Evolutionary conservation across 2,113 vertebrate species (phyloP), one percentile per base, ranked within the genome.

Genomic region (Sprattus sprattus): DNA sequence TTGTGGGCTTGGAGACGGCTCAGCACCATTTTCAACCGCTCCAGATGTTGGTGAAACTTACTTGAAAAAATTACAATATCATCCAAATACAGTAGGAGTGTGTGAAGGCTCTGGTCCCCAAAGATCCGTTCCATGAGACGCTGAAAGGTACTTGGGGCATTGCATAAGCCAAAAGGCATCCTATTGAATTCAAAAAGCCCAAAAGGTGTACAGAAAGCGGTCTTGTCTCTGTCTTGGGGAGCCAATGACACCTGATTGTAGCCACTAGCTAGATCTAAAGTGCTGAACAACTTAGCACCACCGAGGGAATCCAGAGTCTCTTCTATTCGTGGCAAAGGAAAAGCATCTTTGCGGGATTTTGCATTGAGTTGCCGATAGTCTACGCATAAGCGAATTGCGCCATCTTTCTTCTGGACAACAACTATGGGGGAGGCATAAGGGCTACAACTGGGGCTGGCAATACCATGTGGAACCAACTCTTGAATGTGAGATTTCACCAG

Each of bases 371-470:
- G n/a, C n/a, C n/a, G n/a, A n/a, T n/a, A 39, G 25, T 25, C 49
- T 20, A n/a, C n/a, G n/a, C n/a, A n/a, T n/a, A n/a, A n/a, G n/a
- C n/a, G n/a, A 20, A 84, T 60, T 15, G 6, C 4, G 8, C 83
- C 82, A 57, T 80, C 32, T 44, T 80, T 80, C 18, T 81, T 83
- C 46, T 86, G 75, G 6, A 80, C 67, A 45, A 86, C 32, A n/a
- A 86, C 67, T 25, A 83, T 82, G 1, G 60, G 57, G n/a, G 45
- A 44, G 1, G 81, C 25, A 52, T 71, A 86, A 20, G 81, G 81
- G 8, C 81, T 86, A 45, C 82, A 49, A 22, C 64, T 86, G 1
- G 67, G n/a, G 0, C 39, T 6, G 3, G 83, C 54, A 45, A 86
- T 32, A 4, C 54, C 15, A 9, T 6, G n/a, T n/a, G n/a, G 15